Evolutionary conservation across 2,888 invertebrate genomes (phyloP), one percentile per base, ranked within the genome.

Genomic region (Epinotia demarniana): DNA sequence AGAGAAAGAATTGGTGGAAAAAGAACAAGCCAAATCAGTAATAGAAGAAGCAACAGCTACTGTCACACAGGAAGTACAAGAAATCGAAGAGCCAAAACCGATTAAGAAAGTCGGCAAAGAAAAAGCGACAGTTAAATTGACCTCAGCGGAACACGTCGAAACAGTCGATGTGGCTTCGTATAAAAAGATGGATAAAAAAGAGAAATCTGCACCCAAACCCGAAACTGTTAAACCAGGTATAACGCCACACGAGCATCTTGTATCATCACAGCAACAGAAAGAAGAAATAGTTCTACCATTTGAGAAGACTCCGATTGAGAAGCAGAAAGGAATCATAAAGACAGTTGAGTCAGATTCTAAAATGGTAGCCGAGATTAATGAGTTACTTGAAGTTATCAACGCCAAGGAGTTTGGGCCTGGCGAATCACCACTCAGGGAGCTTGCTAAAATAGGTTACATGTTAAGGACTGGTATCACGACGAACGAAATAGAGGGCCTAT

Each of bases 341-440:
- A 91, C 90, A 82, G 94, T 95, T 77, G 95, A 96, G 81, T 90
- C 95, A 33, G 95, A 95, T 83, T 89, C 92, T 55, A 89, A 89
- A 62, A 95, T 96, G 85, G 96, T 96, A 16, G 95, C 96, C 74
- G 97, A 98, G 91, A 96, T 98, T 18, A 96, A 97, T 78, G 96
- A 97, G 86, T 92, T 97, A 43, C 93, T 98, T 79, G 96, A 97
- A 81, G 94, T 96, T 13, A 95, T 98, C 23, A 96, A 96, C 80
- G 97, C 96, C 1, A 96, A 96, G 84, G 97, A 97, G 81, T 98
- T 98, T 85, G 97, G 97, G 0, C 96, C 97, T 8, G 97, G 97
- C 12, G 96, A 97, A 90, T 95, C 95, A 33, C 97, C 98, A 1
- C 90, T 98, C 66, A 92, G 97, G 70, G 98, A 98, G 92, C 91